Evolutionary conservation across 2,888 invertebrate species (phyloP).

Genomic region (Cinara cedri): DNA sequence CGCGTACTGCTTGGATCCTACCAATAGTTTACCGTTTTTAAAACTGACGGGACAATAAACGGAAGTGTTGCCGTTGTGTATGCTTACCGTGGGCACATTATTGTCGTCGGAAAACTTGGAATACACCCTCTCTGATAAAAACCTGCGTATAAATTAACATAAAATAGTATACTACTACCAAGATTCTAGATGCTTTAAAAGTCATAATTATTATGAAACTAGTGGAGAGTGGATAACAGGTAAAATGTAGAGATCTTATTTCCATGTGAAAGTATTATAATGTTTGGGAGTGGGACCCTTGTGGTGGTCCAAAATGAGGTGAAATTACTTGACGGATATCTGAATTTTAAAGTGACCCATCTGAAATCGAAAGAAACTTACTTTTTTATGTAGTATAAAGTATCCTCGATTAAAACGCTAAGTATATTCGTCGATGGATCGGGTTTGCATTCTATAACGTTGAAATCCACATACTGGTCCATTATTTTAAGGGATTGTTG

Average conservation of each 20-base stretch:
- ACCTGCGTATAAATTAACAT: neutral
- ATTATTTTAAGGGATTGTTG: neutral
- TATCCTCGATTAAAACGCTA: neutral
- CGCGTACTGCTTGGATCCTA: conserved; percentile 18
- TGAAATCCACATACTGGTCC: neutral
- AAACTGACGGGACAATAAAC: conserved; percentile 31
- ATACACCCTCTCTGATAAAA: neutral
- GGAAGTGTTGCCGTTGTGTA: conserved; percentile 35
- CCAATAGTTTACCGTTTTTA: neutral
- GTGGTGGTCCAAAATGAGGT: too few species aligned
- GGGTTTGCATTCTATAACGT: neutral
- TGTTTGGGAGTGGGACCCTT: too few species aligned
- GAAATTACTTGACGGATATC: too few species aligned
- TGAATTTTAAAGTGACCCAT: too few species aligned
- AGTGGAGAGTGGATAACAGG: too few species aligned
- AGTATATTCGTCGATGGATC: neutral
- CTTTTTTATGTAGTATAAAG: conserved; percentile 22
- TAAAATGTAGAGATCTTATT: too few species aligned
- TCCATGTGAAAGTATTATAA: too few species aligned
- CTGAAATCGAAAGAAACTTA: neutral
- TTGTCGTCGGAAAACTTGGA: neutral
- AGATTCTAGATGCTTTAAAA: too few species aligned
- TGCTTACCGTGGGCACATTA: neutral
- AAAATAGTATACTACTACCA: too few species aligned
- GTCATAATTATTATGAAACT: neutral